Percentiles rank a stretch among this genome's conserved stretches.
These are phyloP conservation scores for Phylloscopus trochilus DNA, from an alignment of 2,113 vertebrate genomes.

Conservation along the genomic window DNA sequence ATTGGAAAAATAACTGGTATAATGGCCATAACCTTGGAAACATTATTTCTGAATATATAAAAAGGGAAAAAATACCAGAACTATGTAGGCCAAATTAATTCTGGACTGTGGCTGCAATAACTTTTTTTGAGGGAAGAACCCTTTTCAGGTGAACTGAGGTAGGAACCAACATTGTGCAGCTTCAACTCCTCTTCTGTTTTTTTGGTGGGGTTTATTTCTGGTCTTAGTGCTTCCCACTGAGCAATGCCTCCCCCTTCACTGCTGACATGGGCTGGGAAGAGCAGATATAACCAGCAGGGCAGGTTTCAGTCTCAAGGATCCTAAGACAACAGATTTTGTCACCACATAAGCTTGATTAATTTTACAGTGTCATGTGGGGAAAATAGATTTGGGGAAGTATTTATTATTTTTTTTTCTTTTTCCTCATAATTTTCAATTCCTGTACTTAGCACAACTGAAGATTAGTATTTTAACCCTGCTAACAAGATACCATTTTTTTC, in stretches of 20 bases:
- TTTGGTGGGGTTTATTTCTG: not conserved
- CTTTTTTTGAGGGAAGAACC: not conserved
- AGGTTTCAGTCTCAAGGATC: not conserved
- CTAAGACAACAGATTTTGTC: not conserved
- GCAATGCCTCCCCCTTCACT: not conserved
- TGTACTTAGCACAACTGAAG: not conserved
- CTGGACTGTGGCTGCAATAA: not conserved
- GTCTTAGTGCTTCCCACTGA: not conserved
- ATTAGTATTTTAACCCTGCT: not conserved
- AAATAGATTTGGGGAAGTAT: not conserved
- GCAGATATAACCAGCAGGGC: not conserved
- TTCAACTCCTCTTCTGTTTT: not conserved
- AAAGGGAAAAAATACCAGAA: not conserved
- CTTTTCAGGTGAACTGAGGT: not conserved
- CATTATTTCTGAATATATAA: not conserved
- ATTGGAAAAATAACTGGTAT: conserved; percentile 55
- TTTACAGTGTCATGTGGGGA: not conserved
- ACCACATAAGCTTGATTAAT: not conserved
- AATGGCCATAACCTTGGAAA: conserved; percentile 54
- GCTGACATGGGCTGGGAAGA: not conserved
- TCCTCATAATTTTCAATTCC: not conserved
- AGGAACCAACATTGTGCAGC: not conserved
- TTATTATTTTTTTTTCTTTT: not conserved
- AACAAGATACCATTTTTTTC: not conserved
- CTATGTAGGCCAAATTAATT: not conserved